A percentile compares a stretch with the other conserved stretches of the same genome.
These are phyloP conservation scores for Muntiacus reevesi DNA, from an alignment of 2,113 vertebrate genomes.

Conservation along the genomic window DNA sequence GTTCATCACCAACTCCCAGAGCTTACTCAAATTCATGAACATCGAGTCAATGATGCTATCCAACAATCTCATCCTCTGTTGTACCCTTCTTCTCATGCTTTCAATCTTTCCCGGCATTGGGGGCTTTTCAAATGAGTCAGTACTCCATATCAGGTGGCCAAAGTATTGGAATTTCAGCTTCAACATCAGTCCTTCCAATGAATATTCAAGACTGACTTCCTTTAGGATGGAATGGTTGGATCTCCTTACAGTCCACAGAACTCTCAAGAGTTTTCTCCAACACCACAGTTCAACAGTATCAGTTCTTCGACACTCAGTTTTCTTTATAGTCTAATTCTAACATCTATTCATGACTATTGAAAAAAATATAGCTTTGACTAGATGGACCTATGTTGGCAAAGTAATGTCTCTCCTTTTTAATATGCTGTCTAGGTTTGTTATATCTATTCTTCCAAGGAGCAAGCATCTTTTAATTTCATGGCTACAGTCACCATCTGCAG, in stretches of 20 bases:
- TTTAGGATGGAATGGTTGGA: not conserved
- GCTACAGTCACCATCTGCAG: not conserved
- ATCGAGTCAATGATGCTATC: rapidly evolving
- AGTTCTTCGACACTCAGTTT: not conserved
- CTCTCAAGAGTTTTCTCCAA: not conserved
- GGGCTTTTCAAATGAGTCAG: not conserved
- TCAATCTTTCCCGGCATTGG: not conserved
- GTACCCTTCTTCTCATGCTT: not conserved
- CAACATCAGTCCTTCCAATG: not conserved
- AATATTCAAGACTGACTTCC: not conserved
- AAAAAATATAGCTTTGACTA: not conserved
- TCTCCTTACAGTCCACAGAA: not conserved
- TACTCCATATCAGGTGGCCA: not conserved
- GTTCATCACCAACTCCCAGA: not conserved
- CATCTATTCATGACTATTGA: not conserved
- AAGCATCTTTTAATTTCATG: not conserved
- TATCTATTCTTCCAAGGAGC: not conserved
- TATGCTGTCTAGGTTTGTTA: not conserved
- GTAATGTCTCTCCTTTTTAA: not conserved
- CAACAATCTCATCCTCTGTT: not conserved
- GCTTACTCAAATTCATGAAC: not conserved
- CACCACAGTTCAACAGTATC: not conserved
- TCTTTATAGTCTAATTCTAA: not conserved
- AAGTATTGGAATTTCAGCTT: not conserved
- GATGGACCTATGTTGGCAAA: not conserved